phyloP scores from a whole-genome alignment of 2,113 vertebrate genomes.

The Trematocara marginatum region DNA sequence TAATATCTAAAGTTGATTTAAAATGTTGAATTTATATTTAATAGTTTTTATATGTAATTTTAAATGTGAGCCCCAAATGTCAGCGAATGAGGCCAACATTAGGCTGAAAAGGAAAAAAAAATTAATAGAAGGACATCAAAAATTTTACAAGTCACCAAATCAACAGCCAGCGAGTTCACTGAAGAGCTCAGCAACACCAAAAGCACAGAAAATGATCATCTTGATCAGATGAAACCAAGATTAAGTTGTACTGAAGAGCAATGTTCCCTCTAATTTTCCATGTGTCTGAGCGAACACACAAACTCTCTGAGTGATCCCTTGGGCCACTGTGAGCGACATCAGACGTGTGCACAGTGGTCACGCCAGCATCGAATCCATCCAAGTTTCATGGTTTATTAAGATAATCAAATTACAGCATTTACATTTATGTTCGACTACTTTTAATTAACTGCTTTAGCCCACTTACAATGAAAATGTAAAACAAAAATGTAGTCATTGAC shows the following conservation, averaged over 20 bases:
- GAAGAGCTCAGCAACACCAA: background rate
- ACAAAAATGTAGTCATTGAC: too few relatives aligned
- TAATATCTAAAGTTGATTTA: background rate
- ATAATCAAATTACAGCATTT: too few relatives aligned
- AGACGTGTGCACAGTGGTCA: too few relatives aligned
- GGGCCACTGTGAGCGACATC: too few relatives aligned
- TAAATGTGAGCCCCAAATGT: background rate
- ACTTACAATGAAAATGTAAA: too few relatives aligned
- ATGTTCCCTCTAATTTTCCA: too few relatives aligned
- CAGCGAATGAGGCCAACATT: background rate
- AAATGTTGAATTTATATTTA: background rate
- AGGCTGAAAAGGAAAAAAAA: background rate
- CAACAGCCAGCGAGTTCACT: background rate
- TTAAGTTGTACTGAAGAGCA: background rate
- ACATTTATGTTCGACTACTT: too few relatives aligned
- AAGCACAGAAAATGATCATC: background rate
- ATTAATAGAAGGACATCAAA: background rate
- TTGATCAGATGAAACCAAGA: background rate
- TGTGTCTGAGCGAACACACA: too few relatives aligned
- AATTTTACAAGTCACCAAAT: background rate
- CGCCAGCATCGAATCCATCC: too few relatives aligned
- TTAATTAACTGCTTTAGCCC: too few relatives aligned
- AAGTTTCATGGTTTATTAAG: too few relatives aligned
- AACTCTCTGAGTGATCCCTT: too few relatives aligned
- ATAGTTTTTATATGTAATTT: background rate